Evolutionary conservation across 2,888 invertebrate genomes (phyloP), one percentile per base, ranked within the genome.

Genomic region (Standfussiana lucernea): DNA sequence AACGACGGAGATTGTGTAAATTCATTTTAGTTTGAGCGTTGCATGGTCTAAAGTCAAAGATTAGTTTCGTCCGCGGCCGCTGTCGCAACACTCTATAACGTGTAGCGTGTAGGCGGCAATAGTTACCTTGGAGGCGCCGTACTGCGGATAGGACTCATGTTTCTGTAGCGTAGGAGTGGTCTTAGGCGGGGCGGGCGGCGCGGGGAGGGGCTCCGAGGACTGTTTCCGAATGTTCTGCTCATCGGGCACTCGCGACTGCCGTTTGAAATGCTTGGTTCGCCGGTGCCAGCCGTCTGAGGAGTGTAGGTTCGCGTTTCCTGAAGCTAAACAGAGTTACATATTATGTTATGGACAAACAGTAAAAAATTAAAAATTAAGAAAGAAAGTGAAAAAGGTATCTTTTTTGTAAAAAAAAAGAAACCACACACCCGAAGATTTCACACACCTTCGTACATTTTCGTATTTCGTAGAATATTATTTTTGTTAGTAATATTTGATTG

Each of bases 131-230:
- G 90, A 50, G 13, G 90, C 62, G 3, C 86, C 86, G 79, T 94
- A 95, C 79, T 95, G 96, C 37, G 96, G 96, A 81, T 95, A 96
- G 2, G 96, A 96, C 68, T 94, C 93, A 80, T 96, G 95, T 83
- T 95, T 96, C 88, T 92, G 93, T 5, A 96, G 91, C 21, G 90
- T 74, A 1, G 91, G 89, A 15, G 83, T 73, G 13, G 79, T 40
- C 13, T 74, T 85, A 86, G 89, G 24, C 70, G 78, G 10, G 85
- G 80, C 10, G n/a, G 82, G 45, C 2, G 89, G 66, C 6, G 91
- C 82, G 0, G 91, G 92, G 56, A 88, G 83, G 0, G 95, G 95
- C 83, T 95, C 95, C 0, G 95, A 96, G 1, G 76, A 62, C 81
- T 95, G 96, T 80, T 93, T 93, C 61, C 93, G 92, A 3, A 94